Base-by-base conservation (phyloP, 2,113 vertebrate genomes). In the Albula glossodonta region DNA sequence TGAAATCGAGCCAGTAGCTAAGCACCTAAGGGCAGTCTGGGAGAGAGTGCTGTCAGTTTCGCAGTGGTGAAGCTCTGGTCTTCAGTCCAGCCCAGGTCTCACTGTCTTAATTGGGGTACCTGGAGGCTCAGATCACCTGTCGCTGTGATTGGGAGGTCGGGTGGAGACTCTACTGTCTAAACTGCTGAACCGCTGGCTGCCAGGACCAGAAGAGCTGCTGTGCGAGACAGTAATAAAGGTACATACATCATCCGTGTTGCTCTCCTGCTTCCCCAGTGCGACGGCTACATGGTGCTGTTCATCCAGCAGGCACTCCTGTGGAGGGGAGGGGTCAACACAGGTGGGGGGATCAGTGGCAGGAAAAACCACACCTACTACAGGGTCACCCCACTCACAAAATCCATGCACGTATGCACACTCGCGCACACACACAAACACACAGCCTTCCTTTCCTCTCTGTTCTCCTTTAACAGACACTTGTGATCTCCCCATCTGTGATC, bases 271-370 rank as follows among this genome's bases (percentile, higher is more conserved):
- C 89, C 96, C 96, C 2, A 98, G 94, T 1, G 98, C 97, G 41
- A 99, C 97, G n/a, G 97, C 97, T 83, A 98, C 92, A 84, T 99
- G 97, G 94, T 99, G 98, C 78, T 94, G 93, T 13, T 91, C 90
- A 90, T 97, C 97, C 91, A 98, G 88, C 77, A 96, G 89, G 4
- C 93, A 94, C 93, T 98, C 97, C 97, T 98, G 91, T 25, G 51
- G 22, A 87, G 87, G 89, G 88, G 88, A 9, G 5, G 3, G 10
- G 31, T 74, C 70, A 74, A 2, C 17, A 17, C 63, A 5, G 63
- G 63, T 1, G 3, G 17, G 17, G 31, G 31, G 31, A 41, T 56
- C 53, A 56, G 53, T 9, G 12, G 7, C 53, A 56, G 12, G 53
- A 56, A 83, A 53, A 41, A 41, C 31, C 31, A 41, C 31, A 41